Evolutionary conservation across 2,888 invertebrate species (phyloP).

Genomic region (Synergus laeviventris): DNA sequence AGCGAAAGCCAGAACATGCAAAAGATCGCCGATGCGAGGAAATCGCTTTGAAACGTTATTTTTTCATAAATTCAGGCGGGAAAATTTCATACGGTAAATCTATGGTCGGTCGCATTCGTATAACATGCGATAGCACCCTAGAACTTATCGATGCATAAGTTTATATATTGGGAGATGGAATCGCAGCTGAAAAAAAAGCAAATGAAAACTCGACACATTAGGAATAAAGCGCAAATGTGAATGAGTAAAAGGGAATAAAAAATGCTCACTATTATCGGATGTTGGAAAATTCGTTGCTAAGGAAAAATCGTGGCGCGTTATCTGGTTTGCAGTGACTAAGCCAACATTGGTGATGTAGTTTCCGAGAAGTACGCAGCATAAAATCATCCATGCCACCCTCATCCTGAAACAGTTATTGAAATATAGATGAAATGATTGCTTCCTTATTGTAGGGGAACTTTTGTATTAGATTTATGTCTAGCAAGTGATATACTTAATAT

Average conservation of each 20-base stretch:
- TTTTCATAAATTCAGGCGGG: slow-evolving; percentile 29
- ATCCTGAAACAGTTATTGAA: slow-evolving; percentile 63
- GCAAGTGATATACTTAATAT: no score
- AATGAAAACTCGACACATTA: slow-evolving; percentile 33
- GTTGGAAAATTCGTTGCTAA: slow-evolving; percentile 54
- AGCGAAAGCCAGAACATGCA: neutral
- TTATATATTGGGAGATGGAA: slow-evolving; percentile 39
- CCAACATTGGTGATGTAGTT: slow-evolving; percentile 70
- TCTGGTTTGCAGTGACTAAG: slow-evolving; percentile 68
- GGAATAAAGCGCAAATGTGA: slow-evolving; percentile 29
- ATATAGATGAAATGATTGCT: slow-evolving; percentile 5
- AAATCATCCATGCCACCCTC: slow-evolving; percentile 74
- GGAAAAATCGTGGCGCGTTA: slow-evolving; percentile 66
- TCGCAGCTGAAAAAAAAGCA: slow-evolving; percentile 16
- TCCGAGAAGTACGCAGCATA: slow-evolving; percentile 73
- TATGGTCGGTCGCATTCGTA: slow-evolving; percentile 38
- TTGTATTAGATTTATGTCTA: neutral
- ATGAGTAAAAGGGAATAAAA: slow-evolving; percentile 16
- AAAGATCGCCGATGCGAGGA: slow-evolving; percentile 12
- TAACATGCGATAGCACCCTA: slow-evolving; percentile 28
- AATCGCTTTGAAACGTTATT: slow-evolving; percentile 9
- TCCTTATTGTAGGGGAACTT: neutral
- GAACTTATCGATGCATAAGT: slow-evolving; percentile 39
- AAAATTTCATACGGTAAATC: slow-evolving; percentile 36
- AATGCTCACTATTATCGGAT: slow-evolving; percentile 54